These are phyloP conservation scores for Criorhina ranunculi DNA, from an alignment of 2,888 invertebrate genomes.

Conservation along the genomic window DNA sequence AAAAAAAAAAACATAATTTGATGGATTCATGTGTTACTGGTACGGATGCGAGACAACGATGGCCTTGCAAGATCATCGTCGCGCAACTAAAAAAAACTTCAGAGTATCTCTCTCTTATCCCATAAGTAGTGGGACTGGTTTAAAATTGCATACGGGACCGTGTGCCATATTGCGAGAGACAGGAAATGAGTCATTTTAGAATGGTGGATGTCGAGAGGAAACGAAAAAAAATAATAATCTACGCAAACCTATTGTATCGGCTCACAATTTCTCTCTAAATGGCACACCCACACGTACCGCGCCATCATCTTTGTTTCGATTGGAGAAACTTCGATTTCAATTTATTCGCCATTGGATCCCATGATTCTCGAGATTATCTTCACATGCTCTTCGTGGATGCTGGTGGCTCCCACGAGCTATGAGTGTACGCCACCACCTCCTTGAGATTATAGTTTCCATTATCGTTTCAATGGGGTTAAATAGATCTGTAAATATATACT, in stretches of 20 bases:
- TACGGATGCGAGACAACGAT: conserved; percentile 40
- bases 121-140: conserved; percentile 38
- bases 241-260: conserved; percentile 20
- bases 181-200: conserved; percentile 56
- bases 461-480: conserved; percentile 55
- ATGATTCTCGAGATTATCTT: conserved; percentile 50
- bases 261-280: conserved; percentile 31
- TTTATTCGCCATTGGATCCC: conserved; percentile 51
- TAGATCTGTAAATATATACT: conserved; percentile 42
- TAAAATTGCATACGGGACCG: conserved; percentile 47
- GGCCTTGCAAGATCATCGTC: conserved; percentile 65
- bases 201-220: conserved; percentile 12
- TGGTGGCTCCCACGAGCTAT: not conserved
- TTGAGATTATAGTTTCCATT: conserved; percentile 54
- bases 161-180: conserved; percentile 40
- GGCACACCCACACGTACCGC: conserved; percentile 18
- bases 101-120: not conserved
- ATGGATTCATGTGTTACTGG: conserved; percentile 19
- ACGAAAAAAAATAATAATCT: conserved; percentile 7
- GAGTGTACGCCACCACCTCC: not conserved
- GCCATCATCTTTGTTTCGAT: conserved; percentile 2
- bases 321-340: conserved; percentile 52
- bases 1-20: not conserved
- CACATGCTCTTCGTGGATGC: conserved; percentile 14
- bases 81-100: conserved; percentile 21